Conservation (phyloP, 2,797 vertebrate species). For the Rousettus madagascariensis region DNA sequence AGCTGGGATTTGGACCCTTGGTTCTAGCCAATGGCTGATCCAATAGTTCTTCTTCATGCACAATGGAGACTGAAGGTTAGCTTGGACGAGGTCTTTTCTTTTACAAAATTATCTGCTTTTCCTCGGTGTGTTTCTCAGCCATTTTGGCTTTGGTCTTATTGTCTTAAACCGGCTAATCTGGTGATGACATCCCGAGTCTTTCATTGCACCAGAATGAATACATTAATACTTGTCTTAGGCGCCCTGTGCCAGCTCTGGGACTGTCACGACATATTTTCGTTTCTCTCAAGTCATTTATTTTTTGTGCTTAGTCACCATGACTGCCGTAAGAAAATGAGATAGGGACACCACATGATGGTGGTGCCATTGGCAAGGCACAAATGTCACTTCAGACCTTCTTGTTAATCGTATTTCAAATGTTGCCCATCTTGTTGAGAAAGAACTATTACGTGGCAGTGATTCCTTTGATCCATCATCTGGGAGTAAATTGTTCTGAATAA, state of each 20-base stretch:
- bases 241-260: neutral
- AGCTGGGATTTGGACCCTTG: constrained; percentile 2
- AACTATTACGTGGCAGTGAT: constrained; percentile 36
- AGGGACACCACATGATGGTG: constrained; percentile 41
- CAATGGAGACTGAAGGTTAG: neutral
- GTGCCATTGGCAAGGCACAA: constrained; percentile 49
- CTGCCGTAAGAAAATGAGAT: constrained; percentile 60
- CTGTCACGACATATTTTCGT: constrained; percentile 53
- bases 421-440: constrained; percentile 56
- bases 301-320: constrained; percentile 59
- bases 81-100: neutral
- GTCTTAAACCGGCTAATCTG: neutral
- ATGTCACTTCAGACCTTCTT: constrained; percentile 75
- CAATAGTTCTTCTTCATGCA: constrained; percentile 3
- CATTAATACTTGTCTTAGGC: constrained; percentile 18
- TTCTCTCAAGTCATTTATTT: constrained; percentile 60
- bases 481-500: constrained; percentile 71
- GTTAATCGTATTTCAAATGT: constrained; percentile 61
- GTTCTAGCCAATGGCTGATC: neutral
- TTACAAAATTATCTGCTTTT: neutral
- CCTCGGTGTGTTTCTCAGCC: neutral
- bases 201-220: neutral
- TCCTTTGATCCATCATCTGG: constrained; percentile 58
- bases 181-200: neutral
- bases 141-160: neutral